These are phyloP conservation scores for Myotis findleyi DNA, from an alignment of 2,797 vertebrate genomes.

Conservation along the genomic window DNA sequence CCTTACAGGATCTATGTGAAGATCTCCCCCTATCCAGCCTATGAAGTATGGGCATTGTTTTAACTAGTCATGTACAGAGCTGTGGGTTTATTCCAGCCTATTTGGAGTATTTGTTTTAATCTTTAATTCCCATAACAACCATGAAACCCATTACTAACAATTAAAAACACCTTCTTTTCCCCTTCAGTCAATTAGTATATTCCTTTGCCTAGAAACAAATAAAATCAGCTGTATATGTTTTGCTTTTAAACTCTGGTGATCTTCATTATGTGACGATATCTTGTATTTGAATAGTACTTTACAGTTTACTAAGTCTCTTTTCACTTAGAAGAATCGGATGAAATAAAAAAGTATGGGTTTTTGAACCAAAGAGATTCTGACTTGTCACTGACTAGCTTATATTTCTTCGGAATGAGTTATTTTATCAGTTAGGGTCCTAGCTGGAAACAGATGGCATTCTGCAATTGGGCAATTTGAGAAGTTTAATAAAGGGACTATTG, in stretches of 20 bases:
- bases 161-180: neutral
- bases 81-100: neutral
- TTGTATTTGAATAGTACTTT: conserved; percentile 11
- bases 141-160: conserved; percentile 5
- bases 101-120: conserved; percentile 32
- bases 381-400: neutral
- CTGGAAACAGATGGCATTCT: conserved; percentile 27
- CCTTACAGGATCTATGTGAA: neutral
- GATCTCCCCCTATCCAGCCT: neutral
- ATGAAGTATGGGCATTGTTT: conserved; percentile 21
- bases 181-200: neutral
- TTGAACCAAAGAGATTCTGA: neutral
- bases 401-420: conserved; percentile 34
- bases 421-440: neutral
- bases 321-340: conserved; percentile 30
- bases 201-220: conserved; percentile 33
- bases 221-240: conserved; percentile 36
- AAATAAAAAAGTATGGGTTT: neutral
- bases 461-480: neutral
- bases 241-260: neutral
- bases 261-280: neutral
- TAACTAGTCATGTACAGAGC: neutral
- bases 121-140: neutral
- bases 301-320: neutral
- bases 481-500: conserved; percentile 14